phyloP scores from a whole-genome alignment of 2,888 invertebrate genomes.

The Carabus problematicus region DNA sequence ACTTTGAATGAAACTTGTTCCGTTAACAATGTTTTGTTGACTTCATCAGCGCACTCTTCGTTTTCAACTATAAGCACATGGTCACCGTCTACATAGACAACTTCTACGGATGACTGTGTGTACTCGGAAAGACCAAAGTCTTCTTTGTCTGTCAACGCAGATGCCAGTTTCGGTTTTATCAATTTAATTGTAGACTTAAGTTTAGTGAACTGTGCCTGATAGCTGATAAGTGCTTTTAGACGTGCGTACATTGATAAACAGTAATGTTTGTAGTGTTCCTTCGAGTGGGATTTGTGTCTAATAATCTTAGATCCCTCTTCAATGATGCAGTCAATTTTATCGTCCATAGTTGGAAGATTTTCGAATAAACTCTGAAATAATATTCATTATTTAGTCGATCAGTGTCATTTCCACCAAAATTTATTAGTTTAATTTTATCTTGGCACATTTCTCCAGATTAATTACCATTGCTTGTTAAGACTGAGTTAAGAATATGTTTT shows the following conservation, averaged over 20 bases:
- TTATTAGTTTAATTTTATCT: too few species aligned
- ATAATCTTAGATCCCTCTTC: constrained; percentile 53
- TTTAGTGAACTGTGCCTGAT: constrained; percentile 54
- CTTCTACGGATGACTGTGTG: constrained; percentile 64
- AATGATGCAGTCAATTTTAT: constrained; percentile 64
- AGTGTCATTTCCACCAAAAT: not conserved
- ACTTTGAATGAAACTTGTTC: not conserved
- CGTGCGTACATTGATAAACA: constrained; percentile 63
- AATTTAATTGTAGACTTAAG: constrained; percentile 67
- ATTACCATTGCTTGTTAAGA: too few species aligned
- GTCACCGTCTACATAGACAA: constrained; percentile 75
- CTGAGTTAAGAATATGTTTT: too few species aligned
- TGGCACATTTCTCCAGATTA: too few species aligned
- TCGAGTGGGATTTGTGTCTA: constrained; percentile 56
- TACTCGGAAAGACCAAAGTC: constrained; percentile 71
- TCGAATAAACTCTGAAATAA: constrained; percentile 58
- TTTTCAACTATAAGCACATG: constrained; percentile 75
- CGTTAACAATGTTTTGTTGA: constrained; percentile 59
- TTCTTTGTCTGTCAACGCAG: constrained; percentile 63
- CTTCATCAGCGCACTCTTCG: constrained; percentile 67
- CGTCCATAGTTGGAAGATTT: constrained; percentile 64
- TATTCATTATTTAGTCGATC: constrained; percentile 48
- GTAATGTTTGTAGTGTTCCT: constrained; percentile 58
- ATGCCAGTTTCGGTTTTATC: constrained; percentile 67
- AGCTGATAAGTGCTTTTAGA: constrained; percentile 62